These are phyloP conservation scores for Corythornis vintsioides DNA, from an alignment of 2,113 vertebrate genomes.

Conservation along the genomic window DNA sequence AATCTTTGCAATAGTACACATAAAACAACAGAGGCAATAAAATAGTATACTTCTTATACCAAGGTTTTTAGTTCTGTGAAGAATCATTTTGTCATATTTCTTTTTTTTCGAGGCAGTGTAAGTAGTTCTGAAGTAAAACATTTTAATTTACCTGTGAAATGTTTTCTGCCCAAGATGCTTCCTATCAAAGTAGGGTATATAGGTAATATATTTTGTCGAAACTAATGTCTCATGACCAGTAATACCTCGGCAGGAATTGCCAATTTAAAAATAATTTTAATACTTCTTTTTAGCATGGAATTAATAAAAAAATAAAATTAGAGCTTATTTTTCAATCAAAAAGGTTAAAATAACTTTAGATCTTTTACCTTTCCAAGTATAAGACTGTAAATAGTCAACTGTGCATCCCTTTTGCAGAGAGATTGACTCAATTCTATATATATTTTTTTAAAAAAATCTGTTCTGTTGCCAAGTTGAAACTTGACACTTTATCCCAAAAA, in stretches of 20 bases:
- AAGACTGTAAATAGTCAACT: constrained; percentile 45
- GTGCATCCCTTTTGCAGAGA: constrained; percentile 80
- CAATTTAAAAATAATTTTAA: neutral
- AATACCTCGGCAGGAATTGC: neutral
- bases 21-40: constrained; percentile 52
- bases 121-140: neutral
- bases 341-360: constrained; percentile 28
- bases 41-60: neutral
- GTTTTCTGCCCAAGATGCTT: neutral
- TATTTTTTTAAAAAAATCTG: constrained; percentile 41
- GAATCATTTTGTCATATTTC: neutral
- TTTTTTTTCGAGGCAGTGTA: neutral
- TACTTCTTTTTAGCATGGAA: neutral
- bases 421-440: constrained; percentile 54
- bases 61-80: constrained; percentile 21
- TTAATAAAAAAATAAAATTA: constrained; percentile 51
- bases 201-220: neutral
- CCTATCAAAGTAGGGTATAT: neutral
- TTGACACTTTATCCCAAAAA: constrained; percentile 75
- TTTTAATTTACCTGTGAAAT: neutral
- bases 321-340: constrained; percentile 23
- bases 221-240: neutral
- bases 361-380: constrained; percentile 35
- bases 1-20: constrained; percentile 68
- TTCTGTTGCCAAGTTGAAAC: constrained; percentile 68